A percentile compares a stretch with the other conserved stretches of the same genome.
These are phyloP conservation scores for Struthidea cinerea DNA, from an alignment of 2,113 vertebrate genomes.

Conservation along the genomic window DNA sequence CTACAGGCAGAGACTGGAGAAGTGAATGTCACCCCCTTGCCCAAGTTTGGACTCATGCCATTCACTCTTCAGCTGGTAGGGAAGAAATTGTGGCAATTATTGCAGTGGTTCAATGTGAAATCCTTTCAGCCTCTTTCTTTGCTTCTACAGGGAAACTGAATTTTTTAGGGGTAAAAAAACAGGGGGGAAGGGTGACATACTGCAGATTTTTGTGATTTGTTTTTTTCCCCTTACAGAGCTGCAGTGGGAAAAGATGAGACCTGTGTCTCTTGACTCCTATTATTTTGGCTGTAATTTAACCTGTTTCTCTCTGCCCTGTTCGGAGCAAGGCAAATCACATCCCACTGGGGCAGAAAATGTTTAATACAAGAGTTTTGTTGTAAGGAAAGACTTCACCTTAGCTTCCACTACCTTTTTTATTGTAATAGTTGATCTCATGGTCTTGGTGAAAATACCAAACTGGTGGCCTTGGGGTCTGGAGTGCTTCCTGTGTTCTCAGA, in stretches of 20 bases:
- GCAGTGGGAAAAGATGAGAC: not conserved
- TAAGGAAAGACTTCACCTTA: not conserved
- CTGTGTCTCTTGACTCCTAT: not conserved
- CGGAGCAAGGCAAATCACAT: not conserved
- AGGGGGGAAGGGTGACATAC: not conserved
- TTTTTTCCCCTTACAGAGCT: not conserved
- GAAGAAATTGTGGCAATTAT: not conserved
- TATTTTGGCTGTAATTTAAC: constrained; percentile 12
- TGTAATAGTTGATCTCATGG: not conserved
- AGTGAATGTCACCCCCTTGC: not conserved
- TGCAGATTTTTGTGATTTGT: constrained; percentile 16
- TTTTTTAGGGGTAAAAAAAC: not conserved
- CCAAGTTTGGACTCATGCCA: not conserved
- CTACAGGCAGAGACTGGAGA: not conserved
- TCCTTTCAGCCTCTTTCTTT: not conserved
- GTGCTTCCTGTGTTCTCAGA: not conserved
- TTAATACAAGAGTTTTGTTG: not conserved
- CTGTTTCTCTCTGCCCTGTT: not conserved
- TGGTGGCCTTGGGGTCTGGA: not conserved
- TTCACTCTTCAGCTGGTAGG: not conserved
- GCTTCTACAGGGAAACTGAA: constrained; percentile 12
- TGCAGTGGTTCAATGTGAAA: constrained; percentile 31
- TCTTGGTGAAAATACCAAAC: not conserved
- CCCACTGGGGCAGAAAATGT: not conserved
- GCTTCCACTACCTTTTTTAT: not conserved